Evolutionary conservation across 2,797 vertebrate genomes (phyloP).

Genomic region (Lerista edwardsae): DNA sequence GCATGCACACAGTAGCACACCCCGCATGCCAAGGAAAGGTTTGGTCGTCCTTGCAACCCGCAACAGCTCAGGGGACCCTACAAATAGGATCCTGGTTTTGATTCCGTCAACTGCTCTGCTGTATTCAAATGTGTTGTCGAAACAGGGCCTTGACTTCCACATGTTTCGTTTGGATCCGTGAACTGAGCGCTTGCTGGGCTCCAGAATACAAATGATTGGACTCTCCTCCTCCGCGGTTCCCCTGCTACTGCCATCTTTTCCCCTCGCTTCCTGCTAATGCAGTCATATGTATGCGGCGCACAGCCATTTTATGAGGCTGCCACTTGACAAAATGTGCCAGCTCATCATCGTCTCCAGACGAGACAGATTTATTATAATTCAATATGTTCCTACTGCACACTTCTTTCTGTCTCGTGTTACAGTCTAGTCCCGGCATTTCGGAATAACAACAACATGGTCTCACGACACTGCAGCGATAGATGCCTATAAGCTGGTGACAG

Average conservation of each 20-base stretch:
- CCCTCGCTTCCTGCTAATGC: conserved; percentile 61
- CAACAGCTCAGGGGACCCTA: conserved; percentile 36
- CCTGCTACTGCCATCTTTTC: conserved; percentile 61
- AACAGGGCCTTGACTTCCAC: conserved; percentile 72
- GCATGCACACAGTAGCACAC: conserved; percentile 63
- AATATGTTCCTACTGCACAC: conserved; percentile 74
- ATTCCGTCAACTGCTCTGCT: conserved; percentile 72
- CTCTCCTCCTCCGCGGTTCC: conserved; percentile 66
- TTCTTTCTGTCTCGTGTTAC: conserved; percentile 72
- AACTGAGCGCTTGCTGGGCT: conserved; percentile 73
- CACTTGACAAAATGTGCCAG: conserved; percentile 78
- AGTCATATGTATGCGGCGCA: conserved; percentile 75
- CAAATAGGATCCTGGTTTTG: conserved; percentile 61
- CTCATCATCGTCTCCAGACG: conserved; percentile 75
- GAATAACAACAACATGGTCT: conserved; percentile 69
- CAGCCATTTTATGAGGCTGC: conserved; percentile 71
- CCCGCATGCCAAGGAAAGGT: conserved; percentile 62
- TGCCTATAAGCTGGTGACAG: conserved; percentile 49
- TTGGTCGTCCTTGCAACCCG: conserved; percentile 55
- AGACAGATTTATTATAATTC: conserved; percentile 79
- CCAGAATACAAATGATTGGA: conserved; percentile 75
- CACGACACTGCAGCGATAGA: conserved; percentile 63
- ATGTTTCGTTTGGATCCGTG: conserved; percentile 74
- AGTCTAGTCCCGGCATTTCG: conserved; percentile 62
- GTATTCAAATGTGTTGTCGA: conserved; percentile 74